Conservation (phyloP, 2,113 vertebrate species). For the Phyllostomus discolor region DNA sequence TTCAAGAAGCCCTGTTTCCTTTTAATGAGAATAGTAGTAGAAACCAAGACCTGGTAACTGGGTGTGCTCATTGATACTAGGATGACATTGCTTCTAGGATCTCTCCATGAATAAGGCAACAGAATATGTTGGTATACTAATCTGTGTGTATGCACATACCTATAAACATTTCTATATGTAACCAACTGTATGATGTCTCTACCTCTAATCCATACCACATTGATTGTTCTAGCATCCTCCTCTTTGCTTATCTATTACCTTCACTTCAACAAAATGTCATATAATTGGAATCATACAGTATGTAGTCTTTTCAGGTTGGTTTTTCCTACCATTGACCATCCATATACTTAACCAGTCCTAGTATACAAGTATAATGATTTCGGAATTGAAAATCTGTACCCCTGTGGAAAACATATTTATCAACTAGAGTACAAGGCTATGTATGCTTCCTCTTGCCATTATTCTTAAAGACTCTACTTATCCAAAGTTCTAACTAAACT, state of each 20-base stretch:
- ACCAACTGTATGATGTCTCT: neutral
- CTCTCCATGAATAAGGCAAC: neutral
- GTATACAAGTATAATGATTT: neutral
- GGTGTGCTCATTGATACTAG: neutral
- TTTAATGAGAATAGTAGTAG: slow-evolving; percentile 18
- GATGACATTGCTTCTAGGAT: neutral
- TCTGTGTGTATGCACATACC: neutral
- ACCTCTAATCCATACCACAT: neutral
- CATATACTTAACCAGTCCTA: neutral
- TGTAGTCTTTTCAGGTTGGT: neutral
- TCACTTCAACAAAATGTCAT: neutral
- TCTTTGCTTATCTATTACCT: neutral
- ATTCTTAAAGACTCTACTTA: neutral
- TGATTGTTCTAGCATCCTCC: neutral
- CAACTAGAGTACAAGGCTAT: neutral
- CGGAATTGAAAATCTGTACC: neutral
- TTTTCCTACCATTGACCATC: neutral
- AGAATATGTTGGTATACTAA: neutral
- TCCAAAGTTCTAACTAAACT: neutral
- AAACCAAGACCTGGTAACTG: neutral
- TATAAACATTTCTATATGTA: neutral
- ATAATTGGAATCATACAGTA: neutral
- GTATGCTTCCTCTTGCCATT: neutral
- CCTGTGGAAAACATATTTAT: neutral
- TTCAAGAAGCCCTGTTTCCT: neutral